Conservation (phyloP, 1,140 invertebrate species). For the Brachionus rotundiformis region DNA sequence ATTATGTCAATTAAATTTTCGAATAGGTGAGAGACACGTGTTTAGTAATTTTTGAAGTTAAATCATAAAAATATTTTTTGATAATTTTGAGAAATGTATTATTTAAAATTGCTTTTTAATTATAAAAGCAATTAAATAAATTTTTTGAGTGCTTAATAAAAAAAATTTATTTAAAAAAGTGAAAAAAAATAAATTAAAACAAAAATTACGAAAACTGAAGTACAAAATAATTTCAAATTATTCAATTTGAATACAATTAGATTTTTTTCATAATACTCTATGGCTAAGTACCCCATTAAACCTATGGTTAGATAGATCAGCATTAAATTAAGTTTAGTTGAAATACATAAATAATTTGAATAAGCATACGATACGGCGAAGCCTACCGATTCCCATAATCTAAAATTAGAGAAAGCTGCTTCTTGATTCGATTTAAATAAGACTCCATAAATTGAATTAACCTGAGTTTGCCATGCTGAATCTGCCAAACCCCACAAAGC, state of each 20-base stretch:
- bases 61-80: too few relatives aligned
- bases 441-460: conserved; percentile 87
- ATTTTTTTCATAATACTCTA: conserved; percentile 4
- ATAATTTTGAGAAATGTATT: too few relatives aligned
- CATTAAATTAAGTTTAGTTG: conserved; percentile 84
- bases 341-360: conserved; percentile 76
- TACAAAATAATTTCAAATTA: background rate
- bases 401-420: conserved; percentile 92
- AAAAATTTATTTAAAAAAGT: conserved; percentile 9
- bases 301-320: conserved; percentile 62
- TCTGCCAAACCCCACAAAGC: conserved; percentile 88
- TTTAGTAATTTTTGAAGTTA: too few relatives aligned
- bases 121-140: too few relatives aligned
- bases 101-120: too few relatives aligned
- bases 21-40: too few relatives aligned
- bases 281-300: background rate
- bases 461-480: conserved; percentile 86
- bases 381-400: conserved; percentile 83
- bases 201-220: background rate
- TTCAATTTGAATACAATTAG: background rate
- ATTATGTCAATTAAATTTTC: too few relatives aligned
- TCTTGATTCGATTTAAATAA: conserved; percentile 86
- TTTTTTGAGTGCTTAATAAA: too few relatives aligned
- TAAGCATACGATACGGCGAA: conserved; percentile 84
- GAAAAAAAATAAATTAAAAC: background rate